These are phyloP conservation scores for Phalacrocorax brasilianus DNA, from an alignment of 2,113 vertebrate species.

Conservation along the genomic window DNA sequence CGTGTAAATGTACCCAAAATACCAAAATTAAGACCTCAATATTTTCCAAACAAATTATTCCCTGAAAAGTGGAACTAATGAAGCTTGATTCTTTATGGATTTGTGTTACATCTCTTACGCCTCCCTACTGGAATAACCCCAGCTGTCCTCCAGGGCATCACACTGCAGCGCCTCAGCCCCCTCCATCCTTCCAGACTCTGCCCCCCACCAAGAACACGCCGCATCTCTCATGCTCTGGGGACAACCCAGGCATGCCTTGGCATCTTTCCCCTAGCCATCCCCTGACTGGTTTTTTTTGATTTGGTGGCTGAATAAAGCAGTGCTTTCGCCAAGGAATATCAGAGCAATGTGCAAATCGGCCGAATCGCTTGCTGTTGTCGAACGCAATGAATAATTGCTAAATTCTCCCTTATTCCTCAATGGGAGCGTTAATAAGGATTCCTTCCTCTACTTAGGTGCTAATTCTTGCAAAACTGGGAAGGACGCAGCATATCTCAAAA, in stretches of 20 bases:
- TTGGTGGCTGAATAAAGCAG: background rate
- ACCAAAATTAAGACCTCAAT: background rate
- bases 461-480: constrained; percentile 2
- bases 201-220: background rate
- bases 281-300: background rate
- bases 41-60: constrained; percentile 8
- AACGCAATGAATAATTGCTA: background rate
- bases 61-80: background rate
- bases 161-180: background rate
- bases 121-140: background rate
- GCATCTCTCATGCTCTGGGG: background rate
- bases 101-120: background rate
- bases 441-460: background rate
- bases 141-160: background rate
- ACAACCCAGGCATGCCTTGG: background rate
- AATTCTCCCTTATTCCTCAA: background rate
- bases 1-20: background rate
- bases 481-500: background rate
- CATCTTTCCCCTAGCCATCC: background rate
- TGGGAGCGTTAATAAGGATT: background rate
- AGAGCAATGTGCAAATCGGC: background rate
- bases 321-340: background rate
- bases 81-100: background rate
- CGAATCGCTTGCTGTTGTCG: background rate
- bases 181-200: background rate